Conservation (phyloP, 2,888 invertebrate species). For the Drosophila pegasa region DNA sequence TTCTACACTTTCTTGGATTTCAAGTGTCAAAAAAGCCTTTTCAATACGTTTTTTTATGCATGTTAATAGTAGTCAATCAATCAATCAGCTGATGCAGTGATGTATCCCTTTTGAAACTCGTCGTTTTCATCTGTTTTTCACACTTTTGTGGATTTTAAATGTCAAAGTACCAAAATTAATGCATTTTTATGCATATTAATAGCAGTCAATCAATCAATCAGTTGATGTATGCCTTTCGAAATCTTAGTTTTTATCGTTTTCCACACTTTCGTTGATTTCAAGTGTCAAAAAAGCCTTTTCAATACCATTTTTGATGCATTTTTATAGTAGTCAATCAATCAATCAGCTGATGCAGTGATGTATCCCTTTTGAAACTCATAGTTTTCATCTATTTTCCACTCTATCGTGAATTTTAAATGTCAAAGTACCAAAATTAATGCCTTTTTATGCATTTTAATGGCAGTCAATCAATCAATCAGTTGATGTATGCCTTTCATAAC, state of each 20-base stretch:
- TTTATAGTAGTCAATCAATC: not conserved
- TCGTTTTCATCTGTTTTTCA: too few species aligned
- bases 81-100: conserved; percentile 3
- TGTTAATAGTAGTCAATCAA: not conserved
- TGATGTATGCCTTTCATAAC: not conserved
- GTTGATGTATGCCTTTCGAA: not conserved
- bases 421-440: too few species aligned
- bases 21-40: too few species aligned
- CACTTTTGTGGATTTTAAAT: not conserved
- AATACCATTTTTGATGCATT: too few species aligned
- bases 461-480: not conserved
- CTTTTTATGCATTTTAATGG: not conserved
- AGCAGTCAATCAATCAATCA: not conserved
- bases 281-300: too few species aligned
- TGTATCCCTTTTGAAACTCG: not conserved
- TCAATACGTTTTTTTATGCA: too few species aligned
- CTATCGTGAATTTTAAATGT: not conserved
- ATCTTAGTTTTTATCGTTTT: too few species aligned
- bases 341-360: not conserved
- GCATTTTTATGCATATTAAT: not conserved
- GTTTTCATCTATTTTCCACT: not conserved
- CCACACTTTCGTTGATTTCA: too few species aligned
- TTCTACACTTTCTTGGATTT: too few species aligned
- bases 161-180: too few species aligned
- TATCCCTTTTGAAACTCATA: conserved; percentile 1